Evolutionary conservation across 2,113 vertebrate genomes (phyloP).

Genomic region (Macrotus californicus): DNA sequence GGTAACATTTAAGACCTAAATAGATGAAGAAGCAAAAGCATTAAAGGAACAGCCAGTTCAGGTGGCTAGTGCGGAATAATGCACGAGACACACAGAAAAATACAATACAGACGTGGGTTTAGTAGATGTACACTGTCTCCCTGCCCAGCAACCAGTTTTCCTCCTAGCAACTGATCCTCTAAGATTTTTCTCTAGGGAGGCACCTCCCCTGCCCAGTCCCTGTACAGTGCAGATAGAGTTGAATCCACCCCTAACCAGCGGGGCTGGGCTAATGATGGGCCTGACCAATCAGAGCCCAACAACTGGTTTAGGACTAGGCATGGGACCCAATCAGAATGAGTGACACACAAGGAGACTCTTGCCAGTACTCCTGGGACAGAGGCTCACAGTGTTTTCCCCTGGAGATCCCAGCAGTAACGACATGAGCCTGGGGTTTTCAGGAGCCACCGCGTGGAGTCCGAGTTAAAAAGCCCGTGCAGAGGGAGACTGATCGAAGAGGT

Average conservation of each 20-base stretch:
- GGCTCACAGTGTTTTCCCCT: neutral
- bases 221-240: neutral
- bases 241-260: neutral
- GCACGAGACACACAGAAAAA: neutral
- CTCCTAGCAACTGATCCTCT: constrained; percentile 2
- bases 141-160: neutral
- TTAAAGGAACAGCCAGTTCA: neutral
- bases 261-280: neutral
- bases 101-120: neutral
- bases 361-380: neutral
- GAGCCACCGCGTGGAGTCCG: neutral
- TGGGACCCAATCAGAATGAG: constrained; percentile 4
- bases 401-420: neutral
- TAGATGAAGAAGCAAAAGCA: neutral
- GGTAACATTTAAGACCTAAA: neutral
- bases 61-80: neutral
- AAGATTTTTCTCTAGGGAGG: neutral
- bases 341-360: neutral
- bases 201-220: neutral
- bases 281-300: constrained; percentile 2
- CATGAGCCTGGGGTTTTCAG: neutral
- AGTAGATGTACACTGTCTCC: neutral
- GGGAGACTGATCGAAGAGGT: neutral
- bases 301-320: neutral
- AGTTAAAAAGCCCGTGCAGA: neutral